Conservation (phyloP, 2,888 invertebrate genomes). For the Diarsia mendica region DNA sequence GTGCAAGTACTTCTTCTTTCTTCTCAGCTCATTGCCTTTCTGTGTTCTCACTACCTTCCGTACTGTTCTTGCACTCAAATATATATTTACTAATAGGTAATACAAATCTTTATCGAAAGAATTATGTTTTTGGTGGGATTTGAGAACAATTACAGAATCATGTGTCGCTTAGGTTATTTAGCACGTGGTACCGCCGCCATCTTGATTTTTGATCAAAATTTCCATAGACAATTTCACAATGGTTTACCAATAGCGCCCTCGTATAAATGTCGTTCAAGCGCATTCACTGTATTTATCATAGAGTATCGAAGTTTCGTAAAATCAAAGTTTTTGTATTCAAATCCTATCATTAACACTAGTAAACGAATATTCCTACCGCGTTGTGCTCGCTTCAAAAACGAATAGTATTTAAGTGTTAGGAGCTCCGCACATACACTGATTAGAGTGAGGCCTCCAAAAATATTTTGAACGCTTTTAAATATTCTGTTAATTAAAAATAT, state of each 20-base stretch:
- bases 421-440: slow-evolving; percentile 43
- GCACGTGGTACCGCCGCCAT: background rate
- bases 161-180: background rate
- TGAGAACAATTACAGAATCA: slow-evolving; percentile 15
- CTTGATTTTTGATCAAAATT: background rate
- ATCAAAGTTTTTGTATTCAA: slow-evolving; percentile 28
- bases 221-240: background rate
- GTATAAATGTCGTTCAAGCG: background rate
- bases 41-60: slow-evolving; percentile 75
- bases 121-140: slow-evolving; percentile 51
- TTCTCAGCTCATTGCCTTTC: slow-evolving; percentile 84
- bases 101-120: slow-evolving; percentile 55
- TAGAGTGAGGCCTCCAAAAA: too few relatives aligned
- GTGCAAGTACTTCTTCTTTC: slow-evolving; percentile 54
- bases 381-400: slow-evolving; percentile 79
- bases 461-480: background rate
- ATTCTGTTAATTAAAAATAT: background rate
- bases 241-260: background rate
- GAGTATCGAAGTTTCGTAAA: too few relatives aligned
- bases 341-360: slow-evolving; percentile 43
- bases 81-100: slow-evolving; percentile 46
- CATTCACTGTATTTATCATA: background rate
- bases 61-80: slow-evolving; percentile 59
- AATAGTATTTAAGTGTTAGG: slow-evolving; percentile 65
- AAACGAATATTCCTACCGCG: slow-evolving; percentile 80